Evolutionary conservation across 2,888 invertebrate genomes (phyloP), one percentile per base, ranked within the genome.

Genomic region (Apodemia zela): DNA sequence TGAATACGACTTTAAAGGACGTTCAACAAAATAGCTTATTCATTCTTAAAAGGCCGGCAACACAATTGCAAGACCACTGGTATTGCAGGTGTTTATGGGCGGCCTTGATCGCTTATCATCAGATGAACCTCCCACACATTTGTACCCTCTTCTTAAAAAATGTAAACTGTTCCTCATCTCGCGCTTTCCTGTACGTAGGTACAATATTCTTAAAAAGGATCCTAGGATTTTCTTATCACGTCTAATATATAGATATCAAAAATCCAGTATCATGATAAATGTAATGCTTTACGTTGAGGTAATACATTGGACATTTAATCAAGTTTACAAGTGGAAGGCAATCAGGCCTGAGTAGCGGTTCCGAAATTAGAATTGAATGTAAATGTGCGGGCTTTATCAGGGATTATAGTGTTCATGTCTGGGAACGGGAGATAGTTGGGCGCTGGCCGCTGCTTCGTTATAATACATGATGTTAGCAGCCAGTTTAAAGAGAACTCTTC

Each of bases 321-420:
- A 89, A 85, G 78, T 70, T 71, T 76, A 85, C 87, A 85, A 84
- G 82, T 82, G 85, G 81, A 81, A 87, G 83, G 89, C 88, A 89
- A 91, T 91, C 90, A 89, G 82, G 73, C 74, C 72, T 73, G 76
- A 87, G 87, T 87, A 84, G 83, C 82, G 85, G 87, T 84, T 76
- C 78, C 82, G 77, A 81, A 90, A 91, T 91, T 89, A 89, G 90
- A 90, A 91, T 91, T 91, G 90, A 91, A 92, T 92, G 92, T 92
- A 92, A 92, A 92, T 92, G 92, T 92, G 92, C 92, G 92, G 92
- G 92, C 89, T 90, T 92, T 92, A 92, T 92, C 92, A 87, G 85
- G 91, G 92, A 92, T 92, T 92, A 92, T 92, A 92, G 92, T 92
- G 89, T 85, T 86, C 88, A 87, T 62, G 62, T 87, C 90, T 91